Conservation (phyloP, 2,888 invertebrate species). For the Diaperis boleti region DNA sequence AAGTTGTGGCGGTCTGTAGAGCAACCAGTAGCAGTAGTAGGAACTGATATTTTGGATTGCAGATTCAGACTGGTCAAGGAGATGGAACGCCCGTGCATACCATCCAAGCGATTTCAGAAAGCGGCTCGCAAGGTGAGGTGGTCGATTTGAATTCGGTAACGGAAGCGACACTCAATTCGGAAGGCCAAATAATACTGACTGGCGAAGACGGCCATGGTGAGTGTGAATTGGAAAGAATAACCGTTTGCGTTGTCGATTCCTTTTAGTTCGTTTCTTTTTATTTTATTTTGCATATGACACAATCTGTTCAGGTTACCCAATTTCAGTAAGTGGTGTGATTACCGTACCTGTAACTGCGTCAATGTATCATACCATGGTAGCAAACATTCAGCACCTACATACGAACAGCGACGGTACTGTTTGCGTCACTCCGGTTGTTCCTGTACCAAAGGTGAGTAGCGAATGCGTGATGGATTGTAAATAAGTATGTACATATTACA, state of each 20-base stretch:
- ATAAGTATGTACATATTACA: no score
- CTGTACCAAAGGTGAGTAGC: slow-evolving; percentile 75
- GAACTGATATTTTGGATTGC: no score
- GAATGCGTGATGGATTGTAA: no score
- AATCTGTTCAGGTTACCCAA: slow-evolving; percentile 76
- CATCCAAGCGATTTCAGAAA: slow-evolving; percentile 81
- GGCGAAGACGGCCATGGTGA: slow-evolving; percentile 94
- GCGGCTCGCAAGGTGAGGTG: slow-evolving; percentile 83
- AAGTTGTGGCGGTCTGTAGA: no score
- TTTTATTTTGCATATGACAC: slow-evolving; percentile 51
- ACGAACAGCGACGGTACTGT: slow-evolving; percentile 82
- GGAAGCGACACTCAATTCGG: slow-evolving; percentile 91
- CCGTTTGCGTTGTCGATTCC: not conserved
- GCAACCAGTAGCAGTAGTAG: no score
- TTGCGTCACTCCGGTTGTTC: slow-evolving; percentile 86
- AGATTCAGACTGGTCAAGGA: slow-evolving; percentile 76
- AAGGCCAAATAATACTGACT: slow-evolving; percentile 95
- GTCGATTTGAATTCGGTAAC: slow-evolving; percentile 90
- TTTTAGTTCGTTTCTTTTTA: slow-evolving; percentile 18
- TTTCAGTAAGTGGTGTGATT: slow-evolving; percentile 93
- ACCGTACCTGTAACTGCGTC: slow-evolving; percentile 95
- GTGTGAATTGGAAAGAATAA: slow-evolving; percentile 35
- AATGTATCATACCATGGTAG: slow-evolving; percentile 97
- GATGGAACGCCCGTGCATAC: slow-evolving; percentile 72
- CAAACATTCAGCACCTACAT: slow-evolving; percentile 85